Evolutionary conservation across 2,888 invertebrate genomes (phyloP), one percentile per base, ranked within the genome.

Genomic region (Drosophila mercatorum): DNA sequence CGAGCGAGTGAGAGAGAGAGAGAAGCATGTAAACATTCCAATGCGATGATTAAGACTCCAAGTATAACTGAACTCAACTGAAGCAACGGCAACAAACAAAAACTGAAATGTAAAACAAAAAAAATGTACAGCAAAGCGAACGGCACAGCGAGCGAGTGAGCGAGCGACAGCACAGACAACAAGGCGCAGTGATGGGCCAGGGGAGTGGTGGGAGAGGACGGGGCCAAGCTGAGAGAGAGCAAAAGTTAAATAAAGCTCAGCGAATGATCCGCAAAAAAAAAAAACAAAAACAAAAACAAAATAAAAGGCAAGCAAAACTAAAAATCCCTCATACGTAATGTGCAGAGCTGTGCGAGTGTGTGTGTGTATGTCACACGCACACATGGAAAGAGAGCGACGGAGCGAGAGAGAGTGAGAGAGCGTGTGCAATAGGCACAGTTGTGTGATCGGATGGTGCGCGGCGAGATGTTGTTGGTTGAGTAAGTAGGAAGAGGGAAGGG

Each of bases 41-140:
- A 86, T 86, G 85, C 81, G 92, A 92, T 92, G 92, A 92, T 92
- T 92, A 92, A 92, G 91, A 91, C 90, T 92, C 91, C 92, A 90
- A 92, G 92, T 92, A 92, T 92, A 92, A 92, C 88, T 86, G 90
- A 91, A 90, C 91, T 81, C 71, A 81, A 61, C 69, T 43, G 62
- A 79, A 72, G 84, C 81, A 88, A 84, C 88, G 38, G 66, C 79
- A 89, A 86, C 90, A 90, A 84, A 88, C 90, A 88, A 51, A 84
- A 89, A 84, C 81, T 73, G 51, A 75, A 78, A 76, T 76, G 80
- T 72, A 78, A 83, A 72, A 63, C 53, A 72, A 67, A 68, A 73
- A 69, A 83, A 87, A 75, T 89, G 80, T 89, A 88, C 81, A 69
- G 80, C 70, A 85, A 75, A 81, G 66, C 75, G 68, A 78, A 78